Evolutionary conservation across 2,888 invertebrate species (phyloP).

Genomic region (Stegana nigrithorax): DNA sequence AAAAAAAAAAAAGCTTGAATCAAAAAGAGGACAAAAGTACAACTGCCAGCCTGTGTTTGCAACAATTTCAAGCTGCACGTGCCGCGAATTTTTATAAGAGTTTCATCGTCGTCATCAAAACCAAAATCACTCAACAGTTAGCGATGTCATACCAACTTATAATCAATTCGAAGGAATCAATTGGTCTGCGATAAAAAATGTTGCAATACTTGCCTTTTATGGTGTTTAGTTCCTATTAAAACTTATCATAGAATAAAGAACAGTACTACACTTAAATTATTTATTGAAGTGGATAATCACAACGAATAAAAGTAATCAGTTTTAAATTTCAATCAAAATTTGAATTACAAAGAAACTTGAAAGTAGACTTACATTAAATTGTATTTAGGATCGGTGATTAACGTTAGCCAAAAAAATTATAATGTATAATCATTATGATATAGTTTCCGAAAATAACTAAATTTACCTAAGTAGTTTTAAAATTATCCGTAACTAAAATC

Average conservation of each 20-base stretch:
- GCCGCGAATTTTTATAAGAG: constrained; percentile 45
- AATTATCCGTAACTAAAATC: too few relatives aligned
- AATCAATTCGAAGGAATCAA: constrained; percentile 25
- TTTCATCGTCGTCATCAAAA: constrained; percentile 29
- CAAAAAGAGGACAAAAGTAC: neutral
- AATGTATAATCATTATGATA: too few relatives aligned
- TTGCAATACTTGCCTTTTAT: constrained; percentile 51
- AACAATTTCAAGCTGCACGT: constrained; percentile 40
- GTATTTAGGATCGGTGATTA: too few relatives aligned
- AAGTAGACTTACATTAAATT: too few relatives aligned
- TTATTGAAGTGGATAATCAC: neutral
- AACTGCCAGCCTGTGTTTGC: neutral
- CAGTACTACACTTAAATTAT: too few relatives aligned
- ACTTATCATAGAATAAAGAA: constrained; percentile 50
- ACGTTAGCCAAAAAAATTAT: too few relatives aligned
- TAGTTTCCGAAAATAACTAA: too few relatives aligned
- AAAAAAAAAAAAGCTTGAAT: neutral
- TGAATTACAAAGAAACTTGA: too few relatives aligned
- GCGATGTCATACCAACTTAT: neutral
- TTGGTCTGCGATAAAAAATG: constrained; percentile 33
- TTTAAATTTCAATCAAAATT: too few relatives aligned
- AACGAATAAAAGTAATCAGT: too few relatives aligned
- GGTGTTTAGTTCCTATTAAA: constrained; percentile 52
- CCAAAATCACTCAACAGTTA: neutral
- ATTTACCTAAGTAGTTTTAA: too few relatives aligned